A percentile compares a stretch with the other conserved stretches of the same genome.
Evolutionary conservation across 2,797 vertebrate species (phyloP).

Genomic region (Crax fasciolata): DNA sequence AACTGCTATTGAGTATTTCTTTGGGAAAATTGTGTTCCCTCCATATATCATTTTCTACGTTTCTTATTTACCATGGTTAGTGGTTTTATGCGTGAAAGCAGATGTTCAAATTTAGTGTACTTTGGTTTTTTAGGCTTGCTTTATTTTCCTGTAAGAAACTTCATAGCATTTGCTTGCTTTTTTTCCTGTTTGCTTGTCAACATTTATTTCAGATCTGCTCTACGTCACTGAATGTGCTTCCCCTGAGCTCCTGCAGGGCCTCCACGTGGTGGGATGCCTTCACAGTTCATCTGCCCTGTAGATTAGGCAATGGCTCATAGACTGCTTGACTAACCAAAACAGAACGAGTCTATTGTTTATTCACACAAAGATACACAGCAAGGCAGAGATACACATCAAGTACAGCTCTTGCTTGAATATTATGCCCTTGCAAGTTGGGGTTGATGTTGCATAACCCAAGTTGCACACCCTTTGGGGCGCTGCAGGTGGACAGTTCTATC

Average conservation of each 20-base stretch:
- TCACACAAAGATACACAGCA: background rate
- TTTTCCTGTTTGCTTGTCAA: background rate
- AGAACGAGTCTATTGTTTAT: background rate
- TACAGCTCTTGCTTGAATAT: background rate
- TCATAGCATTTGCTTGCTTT: background rate
- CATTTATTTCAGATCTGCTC: background rate
- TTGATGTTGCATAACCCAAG: background rate
- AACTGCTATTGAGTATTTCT: background rate
- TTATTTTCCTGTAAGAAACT: background rate
- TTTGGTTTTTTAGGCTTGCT: background rate
- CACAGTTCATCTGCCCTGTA: background rate
- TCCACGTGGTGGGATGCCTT: background rate
- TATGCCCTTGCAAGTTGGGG: background rate
- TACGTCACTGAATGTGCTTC: background rate
- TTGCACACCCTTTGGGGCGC: background rate
- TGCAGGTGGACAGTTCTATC: background rate
- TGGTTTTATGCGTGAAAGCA: background rate
- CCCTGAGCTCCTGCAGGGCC: background rate
- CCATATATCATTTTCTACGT: background rate
- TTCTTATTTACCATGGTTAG: background rate
- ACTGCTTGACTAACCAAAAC: background rate
- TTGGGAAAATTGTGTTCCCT: slow-evolving; percentile 1
- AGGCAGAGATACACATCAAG: background rate
- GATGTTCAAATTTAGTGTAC: background rate
- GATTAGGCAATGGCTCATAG: background rate